phyloP scores from a whole-genome alignment of 2,113 vertebrate species.

The Dipodomys stephensi region DNA sequence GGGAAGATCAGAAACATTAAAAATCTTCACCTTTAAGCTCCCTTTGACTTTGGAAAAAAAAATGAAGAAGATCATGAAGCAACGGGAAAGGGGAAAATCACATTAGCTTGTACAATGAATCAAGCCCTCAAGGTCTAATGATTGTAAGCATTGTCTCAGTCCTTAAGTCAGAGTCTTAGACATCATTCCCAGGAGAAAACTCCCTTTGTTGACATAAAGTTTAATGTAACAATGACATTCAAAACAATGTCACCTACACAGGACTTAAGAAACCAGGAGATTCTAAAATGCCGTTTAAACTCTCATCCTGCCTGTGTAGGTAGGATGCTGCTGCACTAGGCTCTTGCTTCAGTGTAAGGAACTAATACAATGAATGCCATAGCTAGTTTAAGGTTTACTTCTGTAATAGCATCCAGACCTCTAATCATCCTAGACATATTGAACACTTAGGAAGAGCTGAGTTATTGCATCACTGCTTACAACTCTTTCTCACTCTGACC shows the following conservation, averaged over 20 bases:
- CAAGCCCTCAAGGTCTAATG: neutral
- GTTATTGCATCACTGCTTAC: neutral
- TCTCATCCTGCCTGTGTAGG: neutral
- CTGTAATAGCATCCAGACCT: accelerated
- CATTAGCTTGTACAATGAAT: neutral
- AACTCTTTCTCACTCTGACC: neutral
- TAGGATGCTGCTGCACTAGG: neutral
- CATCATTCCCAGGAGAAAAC: neutral
- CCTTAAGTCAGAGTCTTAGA: neutral
- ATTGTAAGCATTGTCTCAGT: neutral
- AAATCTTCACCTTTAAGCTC: neutral
- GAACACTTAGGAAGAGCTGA: neutral
- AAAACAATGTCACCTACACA: neutral
- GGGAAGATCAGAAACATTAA: neutral
- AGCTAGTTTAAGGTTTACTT: neutral
- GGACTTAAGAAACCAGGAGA: neutral
- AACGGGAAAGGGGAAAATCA: neutral
- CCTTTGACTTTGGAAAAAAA: neutral
- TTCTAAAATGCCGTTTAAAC: neutral
- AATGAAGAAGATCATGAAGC: accelerated
- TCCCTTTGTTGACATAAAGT: neutral
- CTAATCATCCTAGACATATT: neutral
- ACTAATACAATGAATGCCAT: accelerated
- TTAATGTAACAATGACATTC: neutral
- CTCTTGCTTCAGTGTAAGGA: neutral